Conservation (phyloP, 2,797 vertebrate species). For the Artibeus jamaicensis region DNA sequence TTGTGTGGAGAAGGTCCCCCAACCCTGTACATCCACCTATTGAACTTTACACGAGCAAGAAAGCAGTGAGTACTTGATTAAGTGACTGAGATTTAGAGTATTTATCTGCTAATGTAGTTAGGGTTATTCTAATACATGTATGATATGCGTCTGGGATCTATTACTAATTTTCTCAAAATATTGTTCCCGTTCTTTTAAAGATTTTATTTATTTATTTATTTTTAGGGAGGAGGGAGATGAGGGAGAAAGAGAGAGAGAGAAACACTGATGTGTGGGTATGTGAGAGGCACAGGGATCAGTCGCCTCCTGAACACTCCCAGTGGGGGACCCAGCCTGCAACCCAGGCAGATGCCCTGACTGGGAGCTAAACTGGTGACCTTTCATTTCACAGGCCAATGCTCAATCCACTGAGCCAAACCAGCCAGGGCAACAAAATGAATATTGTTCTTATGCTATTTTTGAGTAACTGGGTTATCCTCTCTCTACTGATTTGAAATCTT, state of each 20-base stretch:
- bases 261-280: not conserved
- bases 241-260: not conserved
- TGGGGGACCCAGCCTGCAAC: not conserved
- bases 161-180: not conserved
- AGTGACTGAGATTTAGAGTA: not conserved
- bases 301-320: not conserved
- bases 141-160: not conserved
- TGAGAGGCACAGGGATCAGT: not conserved
- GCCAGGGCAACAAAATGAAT: not conserved
- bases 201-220: not conserved
- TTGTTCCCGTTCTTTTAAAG: not conserved
- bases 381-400: not conserved
- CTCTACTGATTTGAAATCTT: not conserved
- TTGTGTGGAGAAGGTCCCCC: not conserved
- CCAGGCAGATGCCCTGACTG: not conserved
- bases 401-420: not conserved
- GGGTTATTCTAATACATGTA: not conserved
- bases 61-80: not conserved
- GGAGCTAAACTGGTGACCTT: not conserved
- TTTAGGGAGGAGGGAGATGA: not conserved
- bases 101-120: not conserved
- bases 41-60: not conserved
- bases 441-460: not conserved
- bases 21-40: not conserved
- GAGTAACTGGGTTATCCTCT: not conserved